These are phyloP conservation scores for Ormyrus pomaceus DNA, from an alignment of 2,888 invertebrate species.

Conservation along the genomic window DNA sequence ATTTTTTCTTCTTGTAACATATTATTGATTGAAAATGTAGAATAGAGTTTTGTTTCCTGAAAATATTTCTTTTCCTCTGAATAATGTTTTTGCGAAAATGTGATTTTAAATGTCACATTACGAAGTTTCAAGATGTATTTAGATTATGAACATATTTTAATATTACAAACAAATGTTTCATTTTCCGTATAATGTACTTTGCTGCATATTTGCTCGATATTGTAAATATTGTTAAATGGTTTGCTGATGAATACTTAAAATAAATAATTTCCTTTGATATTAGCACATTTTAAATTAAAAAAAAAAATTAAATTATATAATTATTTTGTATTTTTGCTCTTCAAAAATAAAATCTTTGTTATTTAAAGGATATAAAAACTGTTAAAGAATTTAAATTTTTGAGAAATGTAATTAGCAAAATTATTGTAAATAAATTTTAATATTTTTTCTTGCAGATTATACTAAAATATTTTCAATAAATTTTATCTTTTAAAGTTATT, in stretches of 20 bases:
- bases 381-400: not conserved
- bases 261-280: not conserved
- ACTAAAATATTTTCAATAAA: not conserved
- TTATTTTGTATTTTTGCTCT: not conserved
- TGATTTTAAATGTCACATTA: constrained; percentile 28
- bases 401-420: not conserved
- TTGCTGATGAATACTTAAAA: constrained; percentile 26
- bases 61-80: constrained; percentile 44
- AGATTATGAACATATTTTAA: constrained; percentile 23
- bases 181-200: constrained; percentile 41
- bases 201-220: constrained; percentile 28
- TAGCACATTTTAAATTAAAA: not conserved
- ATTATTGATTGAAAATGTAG: no score
- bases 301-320: no score
- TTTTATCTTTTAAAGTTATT: not conserved
- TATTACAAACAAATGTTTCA: constrained; percentile 36
- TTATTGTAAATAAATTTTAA: not conserved
- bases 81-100: constrained; percentile 18
- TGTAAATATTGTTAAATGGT: constrained; percentile 55
- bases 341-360: not conserved
- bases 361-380: not conserved
- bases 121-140: constrained; percentile 45
- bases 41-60: constrained; percentile 4
- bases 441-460: no score
- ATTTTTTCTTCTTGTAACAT: no score